Base-by-base conservation (phyloP, 2,888 invertebrate species). In the Alloscopus bannaensis region DNA sequence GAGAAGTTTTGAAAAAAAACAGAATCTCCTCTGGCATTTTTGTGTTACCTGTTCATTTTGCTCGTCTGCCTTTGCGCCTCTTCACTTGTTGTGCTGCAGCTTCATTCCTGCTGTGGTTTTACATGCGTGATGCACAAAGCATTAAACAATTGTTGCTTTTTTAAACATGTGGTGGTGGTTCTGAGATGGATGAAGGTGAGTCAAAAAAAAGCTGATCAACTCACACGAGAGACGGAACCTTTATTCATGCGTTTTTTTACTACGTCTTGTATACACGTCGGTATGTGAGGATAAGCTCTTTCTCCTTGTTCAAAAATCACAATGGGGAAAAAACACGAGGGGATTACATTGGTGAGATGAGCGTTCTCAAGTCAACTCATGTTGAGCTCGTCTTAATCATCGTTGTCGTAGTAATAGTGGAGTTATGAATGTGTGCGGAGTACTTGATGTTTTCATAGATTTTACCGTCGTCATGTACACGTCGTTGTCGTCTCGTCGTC, bases 141-240 rank as follows among this genome's bases (percentile, higher is more conserved):
- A 73, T 72, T 62, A 72, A 68, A 64, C 79, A 80, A 73, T 69
- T 73, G 73, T 69, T 80, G 80, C 80, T 72, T 73, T 73, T 69
- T 72, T 80, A 80, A 80, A n/a, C 80, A 73, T 80, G 80, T 80
- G 79, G 52, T 71, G 57, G 64, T 69, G 68, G 55, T 68, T n/a
- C 4, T 42, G 20, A 28, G n/a, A n/a, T n/a, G 52, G 3, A 52
- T 22, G 22, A 45, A 59, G 47, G 60, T 29, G 55, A 57, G 26
- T 36, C 42, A 55, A 26, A 40, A 22, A 55, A 3, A 20, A 8
- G 36, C 24, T 20, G 11, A 52, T 3, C 11, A 52, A 24, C 22
- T 3, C 20, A 22, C 52, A 8, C 11, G 6, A 6, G 11, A 55
- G 22, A 68, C 18, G 42, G 24, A 59, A 59, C 20, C 13, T n/a